A percentile compares a stretch with the other conserved stretches of the same genome.
phyloP scores from a whole-genome alignment of 2,888 invertebrate genomes.

The Hirtodrosophila histrioides region DNA sequence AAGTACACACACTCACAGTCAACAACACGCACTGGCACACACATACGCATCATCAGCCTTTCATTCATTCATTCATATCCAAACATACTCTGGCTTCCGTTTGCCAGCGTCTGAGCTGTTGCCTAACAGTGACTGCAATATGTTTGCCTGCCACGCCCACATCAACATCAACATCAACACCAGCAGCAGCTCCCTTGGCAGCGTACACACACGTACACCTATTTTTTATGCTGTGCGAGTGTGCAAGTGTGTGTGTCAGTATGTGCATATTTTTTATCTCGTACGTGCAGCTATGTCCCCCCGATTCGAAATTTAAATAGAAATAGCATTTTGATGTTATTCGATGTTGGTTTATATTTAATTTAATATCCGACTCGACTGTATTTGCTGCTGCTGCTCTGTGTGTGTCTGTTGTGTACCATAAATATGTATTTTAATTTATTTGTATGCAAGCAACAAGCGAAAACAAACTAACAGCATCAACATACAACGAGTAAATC shows the following conservation, averaged over 20 bases:
- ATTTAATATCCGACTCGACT: slow-evolving; percentile 58
- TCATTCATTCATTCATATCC: slow-evolving; percentile 56
- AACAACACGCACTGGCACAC: slow-evolving; percentile 6
- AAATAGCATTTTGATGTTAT: slow-evolving; percentile 70
- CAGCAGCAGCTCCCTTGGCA: slow-evolving; percentile 19
- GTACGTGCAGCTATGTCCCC: slow-evolving; percentile 70
- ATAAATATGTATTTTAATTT: slow-evolving; percentile 67
- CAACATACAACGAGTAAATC: slow-evolving; percentile 26
- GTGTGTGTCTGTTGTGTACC: slow-evolving; percentile 5
- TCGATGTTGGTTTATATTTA: slow-evolving; percentile 70
- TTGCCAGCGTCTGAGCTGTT: slow-evolving; percentile 48
- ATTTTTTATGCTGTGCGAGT: slow-evolving; percentile 14
- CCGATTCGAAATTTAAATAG: slow-evolving; percentile 72
- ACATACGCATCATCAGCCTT: slow-evolving; percentile 58
- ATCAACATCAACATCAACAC: slow-evolving; percentile 17
- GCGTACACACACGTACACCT: slow-evolving; percentile 49
- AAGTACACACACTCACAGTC: slow-evolving; percentile 17
- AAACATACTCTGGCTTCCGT: slow-evolving; percentile 40
- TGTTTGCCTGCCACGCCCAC: slow-evolving; percentile 67
- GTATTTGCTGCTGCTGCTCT: slow-evolving; percentile 3
- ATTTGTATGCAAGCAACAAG: slow-evolving; percentile 41
- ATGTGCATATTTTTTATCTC: slow-evolving; percentile 67
- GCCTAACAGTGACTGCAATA: slow-evolving; percentile 68
- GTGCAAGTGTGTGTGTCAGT: slow-evolving; percentile 34
- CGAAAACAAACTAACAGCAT: slow-evolving; percentile 31